Percentiles rank a stretch among this genome's conserved stretches.
Evolutionary conservation across 2,797 vertebrate genomes (phyloP).

Genomic region (Tapirus indicus): DNA sequence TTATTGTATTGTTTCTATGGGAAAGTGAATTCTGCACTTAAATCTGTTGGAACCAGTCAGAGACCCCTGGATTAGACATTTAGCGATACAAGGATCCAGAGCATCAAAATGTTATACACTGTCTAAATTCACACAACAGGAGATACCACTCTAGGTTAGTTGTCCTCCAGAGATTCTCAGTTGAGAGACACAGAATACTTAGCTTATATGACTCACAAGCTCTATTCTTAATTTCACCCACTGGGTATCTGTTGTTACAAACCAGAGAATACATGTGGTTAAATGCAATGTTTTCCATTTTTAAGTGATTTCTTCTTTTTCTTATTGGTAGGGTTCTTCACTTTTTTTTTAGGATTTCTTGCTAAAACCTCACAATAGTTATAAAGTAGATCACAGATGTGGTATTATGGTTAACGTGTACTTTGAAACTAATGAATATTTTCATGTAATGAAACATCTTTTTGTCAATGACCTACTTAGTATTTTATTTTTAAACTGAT

Average conservation of each 20-base stretch:
- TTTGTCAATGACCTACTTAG: neutral
- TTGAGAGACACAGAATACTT: neutral
- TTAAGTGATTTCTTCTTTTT: constrained; percentile 48
- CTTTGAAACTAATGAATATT: constrained; percentile 55
- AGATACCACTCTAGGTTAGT: neutral
- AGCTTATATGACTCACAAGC: neutral
- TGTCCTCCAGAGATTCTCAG: constrained; percentile 25
- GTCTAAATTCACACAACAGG: neutral
- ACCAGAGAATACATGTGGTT: neutral
- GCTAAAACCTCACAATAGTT: constrained; percentile 50
- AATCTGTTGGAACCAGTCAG: neutral
- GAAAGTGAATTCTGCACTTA: constrained; percentile 43
- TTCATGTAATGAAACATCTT: constrained; percentile 45
- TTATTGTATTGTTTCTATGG: constrained; percentile 14
- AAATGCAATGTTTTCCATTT: constrained; percentile 34
- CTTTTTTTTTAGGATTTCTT: constrained; percentile 54
- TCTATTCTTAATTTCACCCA: constrained; percentile 16
- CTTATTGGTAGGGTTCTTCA: neutral
- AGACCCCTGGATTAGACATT: constrained; percentile 23
- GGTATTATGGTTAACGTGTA: constrained; percentile 24
- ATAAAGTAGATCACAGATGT: neutral
- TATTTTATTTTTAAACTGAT: constrained; percentile 55
- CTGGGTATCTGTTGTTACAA: neutral
- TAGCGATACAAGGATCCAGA: constrained; percentile 9
- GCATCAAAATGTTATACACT: neutral